Conservation (phyloP, 2,113 vertebrate species). For the Colistium nudipinnis region DNA sequence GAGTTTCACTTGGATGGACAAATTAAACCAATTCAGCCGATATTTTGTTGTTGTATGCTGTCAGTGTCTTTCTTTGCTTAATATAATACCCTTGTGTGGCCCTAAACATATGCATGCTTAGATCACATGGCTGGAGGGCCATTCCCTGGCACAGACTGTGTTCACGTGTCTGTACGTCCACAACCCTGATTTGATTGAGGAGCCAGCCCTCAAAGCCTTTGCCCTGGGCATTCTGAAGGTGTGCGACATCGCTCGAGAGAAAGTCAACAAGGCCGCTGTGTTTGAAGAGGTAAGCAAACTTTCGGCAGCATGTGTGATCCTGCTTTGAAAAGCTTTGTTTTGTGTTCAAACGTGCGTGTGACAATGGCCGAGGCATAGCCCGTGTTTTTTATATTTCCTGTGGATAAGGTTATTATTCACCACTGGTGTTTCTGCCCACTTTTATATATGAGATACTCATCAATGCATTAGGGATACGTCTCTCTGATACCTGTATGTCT, state of each 20-base stretch:
- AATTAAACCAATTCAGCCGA: slow-evolving; percentile 48
- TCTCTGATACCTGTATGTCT: not conserved
- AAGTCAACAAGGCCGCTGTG: slow-evolving; percentile 98
- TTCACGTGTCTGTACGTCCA: slow-evolving; percentile 99
- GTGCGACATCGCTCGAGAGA: slow-evolving; percentile 97
- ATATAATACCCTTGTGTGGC: slow-evolving; percentile 14
- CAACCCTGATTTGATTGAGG: slow-evolving; percentile 97
- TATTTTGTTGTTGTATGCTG: not conserved
- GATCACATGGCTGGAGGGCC: slow-evolving; percentile 99
- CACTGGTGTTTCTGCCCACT: not conserved
- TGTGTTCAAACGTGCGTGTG: not conserved
- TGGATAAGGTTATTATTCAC: not conserved
- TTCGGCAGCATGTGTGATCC: not conserved
- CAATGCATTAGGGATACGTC: too few relatives aligned
- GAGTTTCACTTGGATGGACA: slow-evolving; percentile 37
- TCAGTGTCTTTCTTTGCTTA: not conserved
- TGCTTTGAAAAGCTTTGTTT: not conserved
- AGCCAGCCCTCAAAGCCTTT: slow-evolving; percentile 97
- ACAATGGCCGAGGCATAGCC: not conserved
- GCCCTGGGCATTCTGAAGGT: slow-evolving; percentile 97
- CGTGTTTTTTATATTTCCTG: not conserved
- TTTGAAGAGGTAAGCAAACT: slow-evolving; percentile 93
- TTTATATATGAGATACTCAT: not conserved
- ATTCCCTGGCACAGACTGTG: slow-evolving; percentile 97
- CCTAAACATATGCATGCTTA: slow-evolving; percentile 58